Evolutionary conservation across 2,797 vertebrate genomes (phyloP).

Genomic region (Propithecus perrieri): DNA sequence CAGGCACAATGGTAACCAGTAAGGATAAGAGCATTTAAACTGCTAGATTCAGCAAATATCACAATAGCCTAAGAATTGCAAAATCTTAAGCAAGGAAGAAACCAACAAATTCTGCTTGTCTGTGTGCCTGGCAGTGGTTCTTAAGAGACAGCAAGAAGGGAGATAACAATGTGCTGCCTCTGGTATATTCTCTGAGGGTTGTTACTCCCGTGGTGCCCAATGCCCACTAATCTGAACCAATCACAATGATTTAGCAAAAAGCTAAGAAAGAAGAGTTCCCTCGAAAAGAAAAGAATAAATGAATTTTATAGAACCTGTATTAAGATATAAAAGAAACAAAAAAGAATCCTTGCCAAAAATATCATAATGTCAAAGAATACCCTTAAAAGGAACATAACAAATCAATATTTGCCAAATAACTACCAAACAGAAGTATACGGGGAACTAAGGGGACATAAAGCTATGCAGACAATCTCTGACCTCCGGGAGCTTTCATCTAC

Average conservation of each 20-base stretch:
- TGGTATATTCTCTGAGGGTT: not conserved
- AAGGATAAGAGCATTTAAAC: slow-evolving; percentile 6
- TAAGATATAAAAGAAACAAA: slow-evolving; percentile 9
- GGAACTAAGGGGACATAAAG: not conserved
- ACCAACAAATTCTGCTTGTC: not conserved
- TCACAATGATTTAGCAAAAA: not conserved
- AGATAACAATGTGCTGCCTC: not conserved
- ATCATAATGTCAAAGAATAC: not conserved
- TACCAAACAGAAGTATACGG: not conserved
- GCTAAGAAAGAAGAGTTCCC: not conserved
- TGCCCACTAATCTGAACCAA: not conserved
- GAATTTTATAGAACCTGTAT: not conserved
- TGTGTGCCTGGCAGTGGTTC: not conserved
- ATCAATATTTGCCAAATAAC: not conserved
- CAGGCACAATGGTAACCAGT: not conserved
- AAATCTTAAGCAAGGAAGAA: slow-evolving; percentile 14
- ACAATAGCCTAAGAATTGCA: not conserved
- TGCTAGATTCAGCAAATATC: not conserved
- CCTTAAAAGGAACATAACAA: not conserved
- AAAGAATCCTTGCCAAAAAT: not conserved
- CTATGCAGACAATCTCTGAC: not conserved
- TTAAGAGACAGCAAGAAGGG: not conserved
- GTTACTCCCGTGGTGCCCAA: not conserved
- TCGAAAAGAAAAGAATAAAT: not conserved
- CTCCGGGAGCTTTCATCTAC: not conserved